phyloP scores from a whole-genome alignment of 2,113 vertebrate species.

The Pyrgilauda ruficollis region DNA sequence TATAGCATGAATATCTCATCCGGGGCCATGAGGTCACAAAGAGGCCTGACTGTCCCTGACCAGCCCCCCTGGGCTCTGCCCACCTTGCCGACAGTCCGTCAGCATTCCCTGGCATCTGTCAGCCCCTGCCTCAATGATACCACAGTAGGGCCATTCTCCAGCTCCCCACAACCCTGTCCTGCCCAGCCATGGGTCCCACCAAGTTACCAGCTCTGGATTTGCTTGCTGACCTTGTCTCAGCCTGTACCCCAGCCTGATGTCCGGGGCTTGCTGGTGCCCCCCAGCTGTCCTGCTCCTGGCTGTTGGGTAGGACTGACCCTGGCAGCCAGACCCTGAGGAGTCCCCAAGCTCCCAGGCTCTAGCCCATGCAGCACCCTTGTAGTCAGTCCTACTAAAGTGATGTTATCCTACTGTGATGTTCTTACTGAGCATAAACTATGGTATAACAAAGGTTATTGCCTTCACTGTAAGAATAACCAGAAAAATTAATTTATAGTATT shows the following conservation, averaged over 20 bases:
- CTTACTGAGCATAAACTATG: neutral
- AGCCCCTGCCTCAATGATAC: fast-evolving
- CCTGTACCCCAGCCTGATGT: fast-evolving
- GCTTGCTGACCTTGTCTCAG: fast-evolving
- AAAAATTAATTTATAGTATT: neutral
- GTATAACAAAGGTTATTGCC: neutral
- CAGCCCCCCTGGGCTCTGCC: fast-evolving
- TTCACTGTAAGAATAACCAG: neutral
- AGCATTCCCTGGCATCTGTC: too few species aligned
- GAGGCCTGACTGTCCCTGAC: neutral
- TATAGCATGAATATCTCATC: neutral
- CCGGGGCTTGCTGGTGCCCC: fast-evolving
- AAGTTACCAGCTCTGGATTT: neutral
- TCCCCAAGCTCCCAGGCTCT: fast-evolving
- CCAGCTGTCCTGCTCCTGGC: neutral
- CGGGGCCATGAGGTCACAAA: too few species aligned
- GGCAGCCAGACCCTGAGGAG: neutral
- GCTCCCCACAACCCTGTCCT: neutral
- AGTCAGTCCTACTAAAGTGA: neutral
- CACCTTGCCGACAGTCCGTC: neutral
- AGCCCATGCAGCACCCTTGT: neutral
- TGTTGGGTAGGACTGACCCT: neutral
- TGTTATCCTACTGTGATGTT: neutral
- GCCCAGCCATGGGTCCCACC: fast-evolving
- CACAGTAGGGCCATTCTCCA: fast-evolving